These are phyloP conservation scores for Peromyscus californicus DNA, from an alignment of 2,113 vertebrate species.

Conservation along the genomic window DNA sequence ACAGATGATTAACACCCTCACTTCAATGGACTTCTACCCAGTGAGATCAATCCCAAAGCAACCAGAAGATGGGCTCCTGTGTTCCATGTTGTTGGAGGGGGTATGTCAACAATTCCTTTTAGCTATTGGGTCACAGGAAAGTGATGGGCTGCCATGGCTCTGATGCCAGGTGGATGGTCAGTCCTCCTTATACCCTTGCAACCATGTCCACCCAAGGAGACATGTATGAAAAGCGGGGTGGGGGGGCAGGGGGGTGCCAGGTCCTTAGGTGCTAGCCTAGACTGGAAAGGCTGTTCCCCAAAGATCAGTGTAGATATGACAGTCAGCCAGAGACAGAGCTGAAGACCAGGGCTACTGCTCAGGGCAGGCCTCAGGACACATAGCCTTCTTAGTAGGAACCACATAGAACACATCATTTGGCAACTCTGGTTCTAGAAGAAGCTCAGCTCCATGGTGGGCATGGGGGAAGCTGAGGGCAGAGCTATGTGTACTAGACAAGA, in stretches of 20 bases:
- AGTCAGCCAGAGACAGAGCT: background rate
- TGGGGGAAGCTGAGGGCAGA: background rate
- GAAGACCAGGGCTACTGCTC: background rate
- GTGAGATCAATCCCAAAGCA: background rate
- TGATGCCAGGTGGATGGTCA: too few species aligned
- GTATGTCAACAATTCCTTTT: background rate
- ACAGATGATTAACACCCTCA: background rate
- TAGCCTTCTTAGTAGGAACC: background rate
- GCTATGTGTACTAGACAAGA: background rate
- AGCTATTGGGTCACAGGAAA: background rate
- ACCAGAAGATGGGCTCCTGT: background rate
- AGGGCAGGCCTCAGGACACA: background rate
- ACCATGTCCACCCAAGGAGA: background rate
- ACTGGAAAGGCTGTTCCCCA: background rate
- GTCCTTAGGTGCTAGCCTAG: background rate
- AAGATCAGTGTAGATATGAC: background rate
- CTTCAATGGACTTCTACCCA: background rate
- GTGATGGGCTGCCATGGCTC: fast-evolving
- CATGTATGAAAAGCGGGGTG: too few species aligned
- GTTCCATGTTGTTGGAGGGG: fast-evolving
- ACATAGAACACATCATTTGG: fast-evolving
- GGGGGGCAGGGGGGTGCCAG: background rate
- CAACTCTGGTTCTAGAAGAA: background rate
- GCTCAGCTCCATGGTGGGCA: background rate
- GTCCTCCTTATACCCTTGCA: fast-evolving